A percentile compares a stretch with the other conserved stretches of the same genome.
phyloP scores from a whole-genome alignment of 2,797 vertebrate genomes.

The Odontamblyopus lacepedii region DNA sequence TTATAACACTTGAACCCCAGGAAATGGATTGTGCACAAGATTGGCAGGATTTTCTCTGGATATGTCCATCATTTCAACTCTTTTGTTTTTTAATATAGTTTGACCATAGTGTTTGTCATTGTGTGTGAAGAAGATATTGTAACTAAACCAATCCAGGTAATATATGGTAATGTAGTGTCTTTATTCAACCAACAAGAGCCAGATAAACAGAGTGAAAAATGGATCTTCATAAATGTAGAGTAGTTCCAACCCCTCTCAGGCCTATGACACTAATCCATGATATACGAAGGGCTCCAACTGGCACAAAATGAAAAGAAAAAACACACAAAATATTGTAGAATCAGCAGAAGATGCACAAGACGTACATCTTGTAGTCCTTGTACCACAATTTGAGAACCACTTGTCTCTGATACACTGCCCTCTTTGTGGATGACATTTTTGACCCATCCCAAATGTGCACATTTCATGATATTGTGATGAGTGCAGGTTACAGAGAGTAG shows the following conservation, averaged over 20 bases:
- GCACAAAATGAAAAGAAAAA: neutral
- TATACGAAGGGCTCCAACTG: neutral
- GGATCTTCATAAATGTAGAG: neutral
- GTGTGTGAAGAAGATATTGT: conserved; percentile 13
- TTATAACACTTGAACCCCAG: conserved; percentile 82
- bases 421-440: conserved; percentile 26
- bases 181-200: neutral
- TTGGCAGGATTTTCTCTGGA: conserved; percentile 67
- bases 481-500: conserved; percentile 26
- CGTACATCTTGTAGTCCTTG: neutral
- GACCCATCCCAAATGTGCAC: conserved; percentile 47
- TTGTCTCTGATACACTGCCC: conserved; percentile 22
- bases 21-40: conserved; percentile 74
- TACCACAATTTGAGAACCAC: conserved; percentile 2
- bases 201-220: neutral
- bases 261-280: neutral
- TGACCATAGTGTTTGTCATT: conserved; percentile 33
- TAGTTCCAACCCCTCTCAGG: neutral
- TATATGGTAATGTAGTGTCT: neutral
- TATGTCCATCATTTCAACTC: conserved; percentile 64
- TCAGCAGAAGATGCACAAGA: neutral
- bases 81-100: conserved; percentile 42
- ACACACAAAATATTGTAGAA: neutral
- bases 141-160: neutral
- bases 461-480: conserved; percentile 57